Conservation (phyloP, 2,113 vertebrate species). For the Sus scrofa region T2T-Sscrofa CM000818.6:73297001-73297500, state of each 20-base stretch:
- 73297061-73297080: background rate
- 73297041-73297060: background rate
- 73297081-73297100: background rate
- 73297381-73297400: background rate
- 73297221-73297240: background rate
- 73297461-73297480: conserved; percentile 12
- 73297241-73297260: background rate
- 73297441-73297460: background rate
- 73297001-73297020: background rate
- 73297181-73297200: background rate
- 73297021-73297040: background rate
- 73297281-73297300: background rate
- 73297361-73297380: background rate
- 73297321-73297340: background rate
- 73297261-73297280: background rate
- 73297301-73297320: conserved; percentile 21
- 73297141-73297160: background rate
- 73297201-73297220: background rate
- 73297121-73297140: conserved; percentile 36
- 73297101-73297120: background rate
- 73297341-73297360: conserved; percentile 10
- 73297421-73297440: conserved; percentile 24
- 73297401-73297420: background rate
- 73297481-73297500: background rate
- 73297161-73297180: background rate